Base-by-base conservation (phyloP, 2,797 vertebrate species). In the Glossophaga mutica region DNA sequence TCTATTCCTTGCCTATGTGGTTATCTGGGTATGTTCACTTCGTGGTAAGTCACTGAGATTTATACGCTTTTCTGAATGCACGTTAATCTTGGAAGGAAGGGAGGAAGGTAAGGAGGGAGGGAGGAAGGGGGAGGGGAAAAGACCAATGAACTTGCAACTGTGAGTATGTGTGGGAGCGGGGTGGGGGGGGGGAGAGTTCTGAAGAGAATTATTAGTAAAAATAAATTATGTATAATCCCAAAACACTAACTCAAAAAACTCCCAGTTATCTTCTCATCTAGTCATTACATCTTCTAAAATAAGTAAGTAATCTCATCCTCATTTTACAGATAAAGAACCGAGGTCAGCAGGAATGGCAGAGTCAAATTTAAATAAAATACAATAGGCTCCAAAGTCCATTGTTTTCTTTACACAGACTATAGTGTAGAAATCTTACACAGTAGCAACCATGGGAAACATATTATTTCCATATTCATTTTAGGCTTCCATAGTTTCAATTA, bases 141-240 rank as follows among this genome's bases (percentile, higher is more conserved):
- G 50, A 50, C 18, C 32, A 87, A 59, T 68, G 32, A 34, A 87
- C n/a, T 90, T 50, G 26, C 10, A 46, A 34, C 3, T 70, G 34
- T 77, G 52, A 89, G 29, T 1, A 0, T 73, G 46, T 71, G 68
- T 48, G 18, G 71, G 42, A 5, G 26, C 0, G 3, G 44, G 42
- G 42, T 15, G 4, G 21, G 26, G n/a, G 21, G 26, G n/a, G 39
- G 4, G 46, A 86, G 9, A 77, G 59, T 42, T 79, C 32, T 76
- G 78, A 67, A 94, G 39, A 81, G n/a, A 81, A 81, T 39, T 74
- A 67, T 44, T 62, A 70, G n/a, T 57, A 86, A 92, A 94, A 90
- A 86, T 42, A 87, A 87, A 71, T 52, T 62, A 70, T 59, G 42
- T 39, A 86, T 5, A 82, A 77, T 3, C 1, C 22, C 5, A 82